Evolutionary conservation across 1,140 invertebrate species (phyloP).

Genomic region (Cydia fagiglandana): DNA sequence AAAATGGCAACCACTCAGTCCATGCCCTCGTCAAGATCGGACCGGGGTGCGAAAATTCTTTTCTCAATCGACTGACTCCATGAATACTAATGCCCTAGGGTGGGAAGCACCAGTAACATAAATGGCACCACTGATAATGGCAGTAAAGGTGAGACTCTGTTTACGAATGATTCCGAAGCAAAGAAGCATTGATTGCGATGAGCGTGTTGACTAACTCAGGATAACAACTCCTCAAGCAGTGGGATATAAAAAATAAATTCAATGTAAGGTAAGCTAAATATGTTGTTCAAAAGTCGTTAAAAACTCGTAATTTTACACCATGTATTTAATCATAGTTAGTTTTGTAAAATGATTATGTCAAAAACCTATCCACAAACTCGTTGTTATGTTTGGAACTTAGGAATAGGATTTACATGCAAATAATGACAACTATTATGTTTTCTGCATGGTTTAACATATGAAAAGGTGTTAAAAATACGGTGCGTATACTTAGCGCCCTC

Average conservation of each 20-base stretch:
- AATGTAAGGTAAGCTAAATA: neutral
- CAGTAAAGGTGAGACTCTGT: conserved; percentile 36
- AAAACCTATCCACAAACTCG: no score
- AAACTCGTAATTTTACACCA: neutral
- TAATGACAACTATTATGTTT: no score
- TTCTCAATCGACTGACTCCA: conserved; percentile 74
- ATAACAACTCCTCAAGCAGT: neutral
- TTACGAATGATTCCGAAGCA: conserved; percentile 4
- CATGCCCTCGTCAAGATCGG: conserved; percentile 59
- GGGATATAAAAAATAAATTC: neutral
- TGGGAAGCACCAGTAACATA: conserved; percentile 55
- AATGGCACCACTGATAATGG: conserved; percentile 59
- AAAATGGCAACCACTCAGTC: conserved; percentile 71
- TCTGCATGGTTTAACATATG: no score
- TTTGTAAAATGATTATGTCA: no score
- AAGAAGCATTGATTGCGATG: neutral
- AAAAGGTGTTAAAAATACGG: no score
- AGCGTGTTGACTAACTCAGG: neutral
- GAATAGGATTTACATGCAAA: no score
- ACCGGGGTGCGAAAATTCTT: conserved; percentile 67
- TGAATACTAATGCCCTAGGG: conserved; percentile 71
- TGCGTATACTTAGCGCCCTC: no score
- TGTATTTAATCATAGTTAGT: no score
- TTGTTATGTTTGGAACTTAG: no score
- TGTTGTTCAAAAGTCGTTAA: neutral